These are phyloP conservation scores for Drosophila repletoides DNA, from an alignment of 1,140 invertebrate species.

Conservation along the genomic window DNA sequence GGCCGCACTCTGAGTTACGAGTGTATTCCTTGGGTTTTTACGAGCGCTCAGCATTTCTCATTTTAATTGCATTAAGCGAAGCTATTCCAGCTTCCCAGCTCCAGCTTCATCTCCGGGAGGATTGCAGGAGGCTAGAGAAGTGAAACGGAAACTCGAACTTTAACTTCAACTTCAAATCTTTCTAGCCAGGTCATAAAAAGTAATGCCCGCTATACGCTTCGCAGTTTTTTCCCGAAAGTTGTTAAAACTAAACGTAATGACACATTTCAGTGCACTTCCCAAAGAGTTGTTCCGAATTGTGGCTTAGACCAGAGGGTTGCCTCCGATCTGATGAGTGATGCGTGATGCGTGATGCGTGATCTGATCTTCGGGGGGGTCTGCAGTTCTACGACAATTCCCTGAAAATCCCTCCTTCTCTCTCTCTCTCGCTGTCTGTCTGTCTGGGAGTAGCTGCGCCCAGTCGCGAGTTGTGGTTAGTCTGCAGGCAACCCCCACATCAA, in stretches of 20 bases:
- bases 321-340: not conserved
- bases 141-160: too few species aligned
- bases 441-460: too few species aligned
- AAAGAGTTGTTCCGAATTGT: slow-evolving; percentile 27
- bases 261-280: slow-evolving; percentile 49
- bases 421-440: slow-evolving; percentile 18
- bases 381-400: not conserved
- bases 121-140: too few species aligned
- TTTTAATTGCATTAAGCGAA: slow-evolving; percentile 60
- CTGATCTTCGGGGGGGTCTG: not conserved
- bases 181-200: slow-evolving; percentile 53
- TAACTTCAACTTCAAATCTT: not conserved
- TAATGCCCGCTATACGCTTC: slow-evolving; percentile 13
- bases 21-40: slow-evolving; percentile 45
- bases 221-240: slow-evolving; percentile 60
- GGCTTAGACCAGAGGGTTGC: slow-evolving; percentile 2
- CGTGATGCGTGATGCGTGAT: not conserved
- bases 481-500: not conserved
- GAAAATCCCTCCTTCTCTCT: not conserved
- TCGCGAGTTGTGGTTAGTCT: not conserved
- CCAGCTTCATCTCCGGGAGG: too few species aligned
- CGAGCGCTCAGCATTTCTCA: slow-evolving; percentile 44
- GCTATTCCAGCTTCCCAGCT: too few species aligned
- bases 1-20: too few species aligned
- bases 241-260: slow-evolving; percentile 71